A percentile compares a stretch with the other conserved stretches of the same genome.
Conservation (phyloP, 2,888 invertebrate species). For the Hydriomena furcata region DNA sequence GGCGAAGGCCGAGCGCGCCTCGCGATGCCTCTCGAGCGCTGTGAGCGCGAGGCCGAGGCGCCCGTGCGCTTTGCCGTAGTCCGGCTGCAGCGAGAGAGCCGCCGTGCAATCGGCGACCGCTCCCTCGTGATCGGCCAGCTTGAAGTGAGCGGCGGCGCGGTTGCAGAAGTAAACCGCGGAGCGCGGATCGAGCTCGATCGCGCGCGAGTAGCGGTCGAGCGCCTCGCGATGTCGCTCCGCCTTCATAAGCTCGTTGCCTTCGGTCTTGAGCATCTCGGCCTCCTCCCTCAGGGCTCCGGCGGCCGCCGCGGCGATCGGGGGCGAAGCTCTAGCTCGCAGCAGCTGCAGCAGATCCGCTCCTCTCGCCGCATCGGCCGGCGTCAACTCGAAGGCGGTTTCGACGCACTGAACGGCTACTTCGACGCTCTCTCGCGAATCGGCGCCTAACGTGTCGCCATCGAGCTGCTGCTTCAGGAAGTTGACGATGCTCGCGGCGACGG, state of each 20-base stretch:
- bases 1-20: conserved; percentile 93
- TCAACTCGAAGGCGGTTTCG: conserved; percentile 93
- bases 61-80: conserved; percentile 97
- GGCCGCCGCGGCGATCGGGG: conserved; percentile 43
- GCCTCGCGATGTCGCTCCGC: conserved; percentile 91
- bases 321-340: conserved; percentile 47
- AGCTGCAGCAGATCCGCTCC: conserved; percentile 64
- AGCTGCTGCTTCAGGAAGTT: conserved; percentile 83
- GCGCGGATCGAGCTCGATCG: conserved; percentile 92
- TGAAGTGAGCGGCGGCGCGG: conserved; percentile 97
- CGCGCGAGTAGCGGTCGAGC: conserved; percentile 92
- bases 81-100: conserved; percentile 94
- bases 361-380: conserved; percentile 67
- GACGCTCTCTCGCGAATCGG: conserved; percentile 87
- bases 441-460: conserved; percentile 70
- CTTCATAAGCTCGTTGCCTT: conserved; percentile 96
- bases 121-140: conserved; percentile 91
- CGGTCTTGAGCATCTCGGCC: conserved; percentile 94
- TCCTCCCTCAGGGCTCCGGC: conserved; percentile 69
- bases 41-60: conserved; percentile 95
- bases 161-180: conserved; percentile 99
- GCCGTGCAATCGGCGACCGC: conserved; percentile 96
- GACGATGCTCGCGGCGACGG: conserved; percentile 82
- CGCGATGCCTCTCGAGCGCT: conserved; percentile 90
- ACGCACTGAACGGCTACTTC: conserved; percentile 98